These are phyloP conservation scores for Dryoscopus gambensis DNA, from an alignment of 2,113 vertebrate species.

Conservation along the genomic window DNA sequence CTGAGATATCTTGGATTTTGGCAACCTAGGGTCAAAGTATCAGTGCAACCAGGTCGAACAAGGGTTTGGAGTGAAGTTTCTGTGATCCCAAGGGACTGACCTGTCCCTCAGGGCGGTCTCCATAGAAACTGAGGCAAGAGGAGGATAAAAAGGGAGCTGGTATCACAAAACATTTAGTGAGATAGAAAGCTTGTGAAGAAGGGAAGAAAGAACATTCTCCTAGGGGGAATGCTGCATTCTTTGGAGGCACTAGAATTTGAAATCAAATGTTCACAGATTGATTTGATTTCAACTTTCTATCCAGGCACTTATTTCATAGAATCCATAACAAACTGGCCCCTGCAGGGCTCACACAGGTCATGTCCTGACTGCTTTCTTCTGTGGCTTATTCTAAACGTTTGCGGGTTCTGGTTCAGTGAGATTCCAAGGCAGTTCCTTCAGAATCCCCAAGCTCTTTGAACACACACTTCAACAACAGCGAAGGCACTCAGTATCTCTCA, in stretches of 20 bases:
- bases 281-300: neutral
- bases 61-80: neutral
- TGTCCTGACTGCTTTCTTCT: neutral
- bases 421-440: neutral
- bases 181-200: neutral
- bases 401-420: neutral
- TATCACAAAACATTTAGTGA: neutral
- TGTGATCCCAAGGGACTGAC: neutral
- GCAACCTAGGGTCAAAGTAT: neutral
- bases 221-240: fast-evolving
- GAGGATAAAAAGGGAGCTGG: neutral
- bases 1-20: neutral
- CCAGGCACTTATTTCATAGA: neutral
- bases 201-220: neutral
- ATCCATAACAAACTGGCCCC: neutral
- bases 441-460: neutral
- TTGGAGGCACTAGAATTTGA: neutral
- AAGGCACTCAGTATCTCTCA: neutral
- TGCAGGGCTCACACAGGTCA: neutral
- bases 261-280: neutral
- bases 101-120: neutral
- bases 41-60: neutral
- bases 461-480: neutral
- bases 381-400: neutral
- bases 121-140: neutral